Percentiles rank a stretch among this genome's conserved stretches.
Conservation (phyloP, 2,113 vertebrate species). For the Orthonyx spaldingii region DNA sequence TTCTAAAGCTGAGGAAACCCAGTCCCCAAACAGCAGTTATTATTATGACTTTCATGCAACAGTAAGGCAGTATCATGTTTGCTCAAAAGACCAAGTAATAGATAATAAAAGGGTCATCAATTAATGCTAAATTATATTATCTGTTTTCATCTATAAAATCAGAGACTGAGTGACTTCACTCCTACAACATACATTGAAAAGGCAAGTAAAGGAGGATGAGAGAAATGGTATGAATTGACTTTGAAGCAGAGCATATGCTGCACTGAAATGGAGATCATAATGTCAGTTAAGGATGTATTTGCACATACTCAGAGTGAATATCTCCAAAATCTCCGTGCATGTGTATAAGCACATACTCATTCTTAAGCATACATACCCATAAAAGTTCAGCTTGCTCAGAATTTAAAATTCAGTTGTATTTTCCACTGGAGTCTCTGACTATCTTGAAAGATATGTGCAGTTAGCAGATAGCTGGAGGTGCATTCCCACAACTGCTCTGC, state of each 20-base stretch:
- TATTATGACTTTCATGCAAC: not conserved
- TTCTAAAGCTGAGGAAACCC: not conserved
- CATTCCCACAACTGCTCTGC: not conserved
- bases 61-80: slow-evolving; percentile 4
- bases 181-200: not conserved
- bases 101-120: not conserved
- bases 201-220: not conserved
- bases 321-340: not conserved
- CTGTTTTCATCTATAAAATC: not conserved
- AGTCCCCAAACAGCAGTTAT: slow-evolving; percentile 11
- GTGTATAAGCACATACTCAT: not conserved
- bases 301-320: not conserved
- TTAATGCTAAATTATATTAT: not conserved
- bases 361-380: not conserved
- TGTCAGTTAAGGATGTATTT: not conserved
- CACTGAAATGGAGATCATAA: not conserved
- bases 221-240: not conserved
- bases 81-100: slow-evolving; percentile 6
- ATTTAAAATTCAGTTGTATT: not conserved
- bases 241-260: not conserved
- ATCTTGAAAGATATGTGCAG: not conserved
- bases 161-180: not conserved
- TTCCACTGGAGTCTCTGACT: slow-evolving; percentile 4
- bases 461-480: slow-evolving; percentile 22
- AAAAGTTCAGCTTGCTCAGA: not conserved